Conservation (phyloP, 2,888 invertebrate species). For the Aphelenchoides bicaudatus region DNA sequence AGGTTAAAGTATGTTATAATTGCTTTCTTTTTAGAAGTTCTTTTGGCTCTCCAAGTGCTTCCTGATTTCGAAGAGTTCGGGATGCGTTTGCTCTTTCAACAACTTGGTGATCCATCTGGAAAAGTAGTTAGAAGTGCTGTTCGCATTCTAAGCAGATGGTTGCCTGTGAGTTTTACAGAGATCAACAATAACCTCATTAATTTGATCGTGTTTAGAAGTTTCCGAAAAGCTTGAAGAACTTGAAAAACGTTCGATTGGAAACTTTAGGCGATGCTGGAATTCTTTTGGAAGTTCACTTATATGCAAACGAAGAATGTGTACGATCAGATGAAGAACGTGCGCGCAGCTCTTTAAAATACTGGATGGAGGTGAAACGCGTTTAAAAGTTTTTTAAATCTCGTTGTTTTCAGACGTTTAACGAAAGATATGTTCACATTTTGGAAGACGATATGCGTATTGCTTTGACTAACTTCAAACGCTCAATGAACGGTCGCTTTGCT, state of each 20-base stretch:
- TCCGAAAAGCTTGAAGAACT: conserved; percentile 19
- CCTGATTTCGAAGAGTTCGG: conserved; percentile 11
- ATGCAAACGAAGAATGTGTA: conserved; percentile 39
- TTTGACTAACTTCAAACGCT: conserved; percentile 77
- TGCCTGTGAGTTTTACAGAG: conserved; percentile 35
- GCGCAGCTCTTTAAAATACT: conserved; percentile 29
- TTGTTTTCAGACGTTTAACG: conserved; percentile 61
- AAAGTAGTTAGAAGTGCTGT: conserved; percentile 64
- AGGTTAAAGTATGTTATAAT: conserved; percentile 5
- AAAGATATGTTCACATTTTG: conserved; percentile 78
- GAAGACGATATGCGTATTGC: conserved; percentile 84
- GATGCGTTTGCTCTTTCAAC: conserved; percentile 76
- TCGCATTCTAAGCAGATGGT: conserved; percentile 39
- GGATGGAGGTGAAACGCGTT: conserved; percentile 45
- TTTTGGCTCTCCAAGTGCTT: not conserved
- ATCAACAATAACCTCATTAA: not conserved
- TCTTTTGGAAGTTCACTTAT: conserved; percentile 41
- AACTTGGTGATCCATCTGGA: conserved; percentile 78
- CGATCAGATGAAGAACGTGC: conserved; percentile 32
- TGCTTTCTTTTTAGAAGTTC: not conserved
- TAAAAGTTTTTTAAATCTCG: not conserved
- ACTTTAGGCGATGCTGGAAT: conserved; percentile 48
- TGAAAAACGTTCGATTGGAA: conserved; percentile 21
- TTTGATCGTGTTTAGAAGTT: conserved; percentile 30
- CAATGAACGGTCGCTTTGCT: conserved; percentile 75